Conservation (phyloP, 1,140 invertebrate genomes). For the Ruditapes philippinarum region DNA sequence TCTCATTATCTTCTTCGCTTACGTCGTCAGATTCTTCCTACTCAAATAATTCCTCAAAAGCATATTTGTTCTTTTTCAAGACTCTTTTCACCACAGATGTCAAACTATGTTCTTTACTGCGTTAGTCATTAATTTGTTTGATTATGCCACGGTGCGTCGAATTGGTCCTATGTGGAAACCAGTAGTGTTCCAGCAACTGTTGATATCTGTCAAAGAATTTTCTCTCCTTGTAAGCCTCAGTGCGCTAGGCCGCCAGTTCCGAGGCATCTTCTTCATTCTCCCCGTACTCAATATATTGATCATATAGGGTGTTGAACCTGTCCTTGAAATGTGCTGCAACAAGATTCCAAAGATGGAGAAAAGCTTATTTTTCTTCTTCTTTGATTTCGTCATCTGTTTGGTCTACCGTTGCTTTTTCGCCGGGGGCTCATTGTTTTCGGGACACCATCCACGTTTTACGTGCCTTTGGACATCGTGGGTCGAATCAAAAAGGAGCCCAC, state of each 20-base stretch:
- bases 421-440: constrained; percentile 8
- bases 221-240: constrained; percentile 4
- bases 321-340: constrained; percentile 4
- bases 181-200: constrained; percentile 8
- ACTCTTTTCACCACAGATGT: neutral
- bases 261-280: constrained; percentile 16
- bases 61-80: neutral
- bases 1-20: neutral
- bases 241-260: constrained; percentile 38
- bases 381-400: neutral
- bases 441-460: constrained; percentile 35
- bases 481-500: constrained; percentile 48
- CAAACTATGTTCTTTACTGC: neutral
- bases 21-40: neutral
- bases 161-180: constrained; percentile 33
- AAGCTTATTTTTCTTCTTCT: constrained; percentile 22
- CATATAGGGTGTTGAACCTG: constrained; percentile 18
- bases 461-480: constrained; percentile 35
- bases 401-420: neutral
- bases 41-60: neutral
- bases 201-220: constrained; percentile 44
- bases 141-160: neutral
- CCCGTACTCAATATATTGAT: constrained; percentile 36
- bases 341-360: constrained; percentile 28
- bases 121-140: neutral